Evolutionary conservation across 2,888 invertebrate species (phyloP), one percentile per base, ranked within the genome.

Genomic region (Aporophyla nigra): DNA sequence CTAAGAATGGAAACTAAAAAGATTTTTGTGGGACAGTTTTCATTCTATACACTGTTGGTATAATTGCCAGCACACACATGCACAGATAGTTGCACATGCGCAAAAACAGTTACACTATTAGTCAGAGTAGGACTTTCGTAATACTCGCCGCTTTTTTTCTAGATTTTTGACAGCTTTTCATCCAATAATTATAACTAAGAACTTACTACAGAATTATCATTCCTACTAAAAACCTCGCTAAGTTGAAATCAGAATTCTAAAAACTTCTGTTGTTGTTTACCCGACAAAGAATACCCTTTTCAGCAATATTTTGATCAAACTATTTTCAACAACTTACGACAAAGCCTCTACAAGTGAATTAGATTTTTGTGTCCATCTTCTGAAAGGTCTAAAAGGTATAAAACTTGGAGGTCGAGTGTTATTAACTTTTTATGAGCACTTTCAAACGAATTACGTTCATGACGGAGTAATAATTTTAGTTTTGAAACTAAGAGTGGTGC

Each of bases 381-480:
- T 65, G 9, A 72, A 68, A 74, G 69, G 40, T 51, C 54, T 80
- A 63, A 71, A 70, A 71, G 49, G 27, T 49, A 49, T 27, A 51
- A 51, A 74, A 59, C 51, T 72, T 56, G 40, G 7, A 70, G 5
- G 27, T 54, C 49, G 68, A 56, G 40, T 51, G 43, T 61, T 80
- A 59, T 56, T 58, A 58, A 65, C 12, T 58, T 81, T 84, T 80
- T 71, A 71, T 61, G 33, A 40, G 49, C 53, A 68, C 70, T 53
- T 68, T 49, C 5, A 24, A 58, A 63, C 21, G 5, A 49, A 79
- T 59, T 62, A 24, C 54, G 58, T 67, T 70, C 24, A 56, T 54
- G 33, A 51, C n/a, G 2, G 7, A 7, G 49, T 66, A 74, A 33
- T 16, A 68, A 40, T 56, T 65, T 68, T 56, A 56, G 24, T 53